A percentile compares a stretch with the other conserved stretches of the same genome.
Conservation (phyloP, 2,888 invertebrate species). For the Erebia palarica region DNA sequence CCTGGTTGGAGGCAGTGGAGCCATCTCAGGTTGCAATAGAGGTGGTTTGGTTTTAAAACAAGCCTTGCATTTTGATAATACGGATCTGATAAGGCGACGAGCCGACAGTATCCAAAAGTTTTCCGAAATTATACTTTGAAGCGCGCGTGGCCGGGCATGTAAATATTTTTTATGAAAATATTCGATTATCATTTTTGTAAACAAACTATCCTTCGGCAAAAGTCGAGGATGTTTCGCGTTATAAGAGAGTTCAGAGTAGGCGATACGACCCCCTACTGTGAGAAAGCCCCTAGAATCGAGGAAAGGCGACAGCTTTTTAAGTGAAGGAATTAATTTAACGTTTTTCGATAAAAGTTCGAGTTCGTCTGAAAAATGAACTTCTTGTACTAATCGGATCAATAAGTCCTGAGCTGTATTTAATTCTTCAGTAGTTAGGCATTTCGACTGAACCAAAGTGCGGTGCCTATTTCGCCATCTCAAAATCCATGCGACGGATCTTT, state of each 20-base stretch:
- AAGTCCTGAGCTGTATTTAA: not conserved
- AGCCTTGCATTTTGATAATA: not conserved
- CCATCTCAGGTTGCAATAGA: not conserved
- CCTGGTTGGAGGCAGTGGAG: not conserved
- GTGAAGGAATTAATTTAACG: not conserved
- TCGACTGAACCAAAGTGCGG: not conserved
- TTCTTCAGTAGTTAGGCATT: not conserved
- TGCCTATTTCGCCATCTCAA: not conserved
- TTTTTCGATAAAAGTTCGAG: not conserved
- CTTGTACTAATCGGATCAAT: not conserved
- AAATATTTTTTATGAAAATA: not conserved
- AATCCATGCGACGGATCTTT: not conserved
- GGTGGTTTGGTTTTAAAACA: not conserved
- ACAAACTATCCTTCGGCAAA: not conserved
- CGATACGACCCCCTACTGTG: no score
- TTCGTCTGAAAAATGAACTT: not conserved
- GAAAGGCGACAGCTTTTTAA: not conserved
- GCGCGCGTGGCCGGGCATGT: not conserved
- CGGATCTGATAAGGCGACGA: not conserved
- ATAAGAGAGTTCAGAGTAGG: no score
- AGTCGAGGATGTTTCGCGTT: no score
- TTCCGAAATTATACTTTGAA: not conserved
- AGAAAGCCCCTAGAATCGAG: not conserved
- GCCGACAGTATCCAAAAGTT: constrained; percentile 1
- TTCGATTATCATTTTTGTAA: not conserved